Evolutionary conservation across 2,113 vertebrate species (phyloP), one percentile per base, ranked within the genome.

Genomic region (Passer montanus): DNA sequence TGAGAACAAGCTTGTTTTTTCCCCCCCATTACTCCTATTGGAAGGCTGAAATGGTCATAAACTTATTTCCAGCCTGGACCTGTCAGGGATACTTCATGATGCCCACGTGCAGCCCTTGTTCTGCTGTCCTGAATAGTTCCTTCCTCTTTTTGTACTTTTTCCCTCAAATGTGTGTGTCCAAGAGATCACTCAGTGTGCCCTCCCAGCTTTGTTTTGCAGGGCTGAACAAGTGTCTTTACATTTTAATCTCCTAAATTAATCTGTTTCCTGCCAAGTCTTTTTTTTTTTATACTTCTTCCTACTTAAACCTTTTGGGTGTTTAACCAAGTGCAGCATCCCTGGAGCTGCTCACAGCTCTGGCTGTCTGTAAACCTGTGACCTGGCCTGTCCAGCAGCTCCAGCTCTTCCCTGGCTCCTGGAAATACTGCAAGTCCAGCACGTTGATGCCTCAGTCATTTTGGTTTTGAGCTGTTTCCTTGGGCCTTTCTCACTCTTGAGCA

Each of bases 11-110:
- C 76, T 86, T 94, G 59, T 95, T 94, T 81, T 43, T 89, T 84
- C 92, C 93, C 56, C 96, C 80, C 96, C 90, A 92, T 97, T 96
- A 96, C 91, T 96, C 91, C 95, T 55, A 75, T 97, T 96, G 86
- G 46, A 28, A 95, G 41, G 70, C 78, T 91, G 82, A 74, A 90
- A 13, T 96, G 95, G 86, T 95, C 94, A 95, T 96, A 95, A 97
- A 97, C 93, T 81, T 78, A 90, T 84, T 78, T 90, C 80, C 86
- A 92, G 91, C 79, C 52, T 81, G 18, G 44, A 10, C 93, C 52
- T 95, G 89, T 97, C 95, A 94, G 83, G 79, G 76, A 9, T 74
- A 44, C 72, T 94, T 96, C 89, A 92, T 95, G 81, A 81, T 93
- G 89, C 47, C 83, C 94, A 84, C 24, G 35, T 84, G 86, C 44